Base-by-base conservation (phyloP, 2,113 vertebrate genomes). In the Amphiprion percula region DNA sequence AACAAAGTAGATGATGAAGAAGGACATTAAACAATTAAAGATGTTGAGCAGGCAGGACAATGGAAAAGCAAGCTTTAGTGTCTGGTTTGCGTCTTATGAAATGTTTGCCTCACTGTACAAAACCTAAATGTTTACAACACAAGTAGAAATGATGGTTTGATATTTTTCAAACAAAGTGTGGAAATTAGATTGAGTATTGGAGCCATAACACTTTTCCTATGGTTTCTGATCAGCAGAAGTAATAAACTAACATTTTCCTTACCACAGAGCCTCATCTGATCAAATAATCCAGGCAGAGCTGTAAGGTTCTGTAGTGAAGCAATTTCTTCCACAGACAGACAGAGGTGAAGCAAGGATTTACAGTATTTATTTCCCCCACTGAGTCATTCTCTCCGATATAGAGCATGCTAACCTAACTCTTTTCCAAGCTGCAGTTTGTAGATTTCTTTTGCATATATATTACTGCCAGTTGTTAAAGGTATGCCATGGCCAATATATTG, bases 1-100 rank as follows among this genome's bases (percentile, higher is more conserved):
- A 70, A 52, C 56, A 80, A 74, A 74, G 79, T 53, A 54, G 33
- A 78, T 64, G 78, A 81, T 23, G 68, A 54, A 71, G 52, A 85
- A 28, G 30, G 58, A 68, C 53, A 71, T 62, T 23, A 30, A 74
- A 75, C 71, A 5, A 28, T 53, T 5, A 65, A 23, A 50, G 37
- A 68, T 50, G 5, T 17, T 41, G 21, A 84, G 66, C 58, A 54
- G 79, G 49, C 55, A 39, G 66, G 39, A 59, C 47, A 62, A 64
- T 23, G 8, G 19, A 60, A 21, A 61, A 73, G 44, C 44, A 60
- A 23, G 5, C 61, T 46, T 41, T 4, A 16, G 28, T 68, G 50
- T 60, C 47, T 66, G 15, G 17, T 62, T 21, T 64, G 12, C 47
- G 24, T 15, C 2, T 44, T 24, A 11, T 2, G 56, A 53, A 41